Evolutionary conservation across 2,888 invertebrate genomes (phyloP).

Genomic region (Drosophila anomelani): DNA sequence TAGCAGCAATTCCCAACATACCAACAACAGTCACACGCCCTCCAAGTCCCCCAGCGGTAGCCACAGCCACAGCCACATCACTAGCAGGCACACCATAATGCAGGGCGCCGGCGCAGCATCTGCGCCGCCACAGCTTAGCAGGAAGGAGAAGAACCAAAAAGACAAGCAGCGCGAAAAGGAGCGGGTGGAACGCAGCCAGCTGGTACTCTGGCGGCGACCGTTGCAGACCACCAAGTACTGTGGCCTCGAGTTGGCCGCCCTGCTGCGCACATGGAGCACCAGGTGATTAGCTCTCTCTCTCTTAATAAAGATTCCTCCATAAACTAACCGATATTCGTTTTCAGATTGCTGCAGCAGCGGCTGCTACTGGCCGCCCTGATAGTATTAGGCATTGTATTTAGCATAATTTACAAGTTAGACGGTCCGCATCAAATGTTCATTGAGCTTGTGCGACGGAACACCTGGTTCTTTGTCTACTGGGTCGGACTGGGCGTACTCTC

Average conservation of each 20-base stretch:
- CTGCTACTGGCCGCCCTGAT: constrained; percentile 78
- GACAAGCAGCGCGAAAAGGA: constrained; percentile 84
- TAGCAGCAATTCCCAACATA: constrained; percentile 17
- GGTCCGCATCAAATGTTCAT: constrained; percentile 83
- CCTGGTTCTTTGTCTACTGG: constrained; percentile 91
- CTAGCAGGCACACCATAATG: constrained; percentile 45
- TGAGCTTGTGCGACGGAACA: constrained; percentile 82
- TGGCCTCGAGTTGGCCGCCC: constrained; percentile 89
- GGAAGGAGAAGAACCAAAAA: constrained; percentile 79
- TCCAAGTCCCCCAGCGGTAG: constrained; percentile 53
- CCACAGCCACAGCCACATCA: constrained; percentile 36
- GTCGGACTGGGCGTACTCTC: constrained; percentile 97
- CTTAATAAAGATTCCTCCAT: rapidly evolving
- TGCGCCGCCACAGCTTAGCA: constrained; percentile 51
- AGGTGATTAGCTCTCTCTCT: constrained; percentile 85
- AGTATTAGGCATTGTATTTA: constrained; percentile 83
- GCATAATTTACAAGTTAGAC: constrained; percentile 82
- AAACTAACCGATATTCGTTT: constrained; percentile 1
- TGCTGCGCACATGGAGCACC: constrained; percentile 87
- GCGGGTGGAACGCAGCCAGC: constrained; percentile 86
- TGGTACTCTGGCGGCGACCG: constrained; percentile 94
- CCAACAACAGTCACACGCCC: constrained; percentile 18
- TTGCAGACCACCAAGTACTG: constrained; percentile 92
- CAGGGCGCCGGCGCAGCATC: constrained; percentile 37
- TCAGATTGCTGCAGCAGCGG: constrained; percentile 83